A percentile compares a stretch with the other conserved stretches of the same genome.
These are phyloP conservation scores for Unio delphinus DNA, from an alignment of 2,888 invertebrate genomes.

Conservation along the genomic window DNA sequence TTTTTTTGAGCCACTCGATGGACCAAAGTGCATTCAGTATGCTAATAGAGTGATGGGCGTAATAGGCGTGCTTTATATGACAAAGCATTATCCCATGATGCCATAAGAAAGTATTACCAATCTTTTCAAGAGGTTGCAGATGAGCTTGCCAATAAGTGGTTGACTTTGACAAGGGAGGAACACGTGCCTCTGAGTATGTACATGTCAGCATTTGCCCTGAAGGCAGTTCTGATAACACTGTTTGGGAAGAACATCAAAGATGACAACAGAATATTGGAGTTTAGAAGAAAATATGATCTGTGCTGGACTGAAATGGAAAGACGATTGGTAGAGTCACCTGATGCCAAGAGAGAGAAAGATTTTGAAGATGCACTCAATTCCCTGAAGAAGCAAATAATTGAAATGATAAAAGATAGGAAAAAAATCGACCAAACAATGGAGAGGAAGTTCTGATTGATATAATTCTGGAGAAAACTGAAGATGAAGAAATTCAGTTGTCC, in stretches of 20 bases:
- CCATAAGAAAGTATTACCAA: conserved; percentile 35
- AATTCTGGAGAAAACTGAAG: conserved; percentile 29
- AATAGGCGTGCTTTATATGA: conserved; percentile 58
- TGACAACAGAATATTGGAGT: conserved; percentile 59
- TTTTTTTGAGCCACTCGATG: conserved; percentile 60
- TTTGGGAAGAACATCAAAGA: conserved; percentile 60
- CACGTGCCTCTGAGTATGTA: conserved; percentile 66
- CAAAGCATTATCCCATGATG: conserved; percentile 47
- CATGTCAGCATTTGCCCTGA: conserved; percentile 63
- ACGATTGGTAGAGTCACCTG: conserved; percentile 40
- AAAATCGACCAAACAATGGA: conserved; percentile 31
- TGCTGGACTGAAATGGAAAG: conserved; percentile 61
- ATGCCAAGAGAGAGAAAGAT: conserved; percentile 44
- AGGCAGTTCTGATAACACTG: conserved; percentile 48
- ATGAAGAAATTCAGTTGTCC: conserved; percentile 27
- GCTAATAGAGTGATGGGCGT: conserved; percentile 62
- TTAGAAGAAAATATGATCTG: conserved; percentile 58
- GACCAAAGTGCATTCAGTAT: conserved; percentile 55
- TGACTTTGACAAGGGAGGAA: conserved; percentile 54
- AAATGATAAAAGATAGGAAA: conserved; percentile 28
- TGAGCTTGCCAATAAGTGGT: conserved; percentile 61
- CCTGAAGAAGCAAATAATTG: conserved; percentile 10
- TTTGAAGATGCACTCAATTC: conserved; percentile 42
- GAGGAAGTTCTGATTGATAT: conserved; percentile 56
- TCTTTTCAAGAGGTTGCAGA: conserved; percentile 58